These are phyloP conservation scores for Syrista parreyssii DNA, from an alignment of 2,888 invertebrate species.

Conservation along the genomic window DNA sequence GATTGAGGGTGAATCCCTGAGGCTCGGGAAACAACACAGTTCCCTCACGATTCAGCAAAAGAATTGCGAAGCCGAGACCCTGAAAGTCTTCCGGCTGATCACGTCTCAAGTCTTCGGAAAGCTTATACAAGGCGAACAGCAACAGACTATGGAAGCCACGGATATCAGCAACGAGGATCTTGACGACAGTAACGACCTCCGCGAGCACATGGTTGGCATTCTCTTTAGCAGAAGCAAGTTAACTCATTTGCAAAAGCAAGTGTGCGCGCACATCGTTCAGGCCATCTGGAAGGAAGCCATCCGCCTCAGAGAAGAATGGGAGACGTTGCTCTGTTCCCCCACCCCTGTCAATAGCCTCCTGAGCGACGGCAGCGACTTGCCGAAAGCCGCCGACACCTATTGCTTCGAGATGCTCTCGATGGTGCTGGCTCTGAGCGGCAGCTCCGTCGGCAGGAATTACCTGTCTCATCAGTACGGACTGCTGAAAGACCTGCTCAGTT, in stretches of 20 bases:
- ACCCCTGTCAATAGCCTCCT: slow-evolving; percentile 61
- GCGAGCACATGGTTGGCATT: slow-evolving; percentile 97
- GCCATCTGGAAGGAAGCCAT: slow-evolving; percentile 91
- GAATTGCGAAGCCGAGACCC: slow-evolving; percentile 90
- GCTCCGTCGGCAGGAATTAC: slow-evolving; percentile 89
- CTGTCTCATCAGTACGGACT: slow-evolving; percentile 90
- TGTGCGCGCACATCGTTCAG: slow-evolving; percentile 84
- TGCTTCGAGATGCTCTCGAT: slow-evolving; percentile 98
- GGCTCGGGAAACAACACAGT: slow-evolving; percentile 68
- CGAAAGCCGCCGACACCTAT: slow-evolving; percentile 83
- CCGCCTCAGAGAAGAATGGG: slow-evolving; percentile 92
- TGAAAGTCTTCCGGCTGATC: slow-evolving; percentile 90
- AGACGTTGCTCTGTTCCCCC: slow-evolving; percentile 72
- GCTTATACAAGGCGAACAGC: slow-evolving; percentile 78
- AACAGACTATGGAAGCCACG: slow-evolving; percentile 56
- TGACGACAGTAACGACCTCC: slow-evolving; percentile 76
- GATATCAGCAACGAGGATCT: slow-evolving; percentile 59
- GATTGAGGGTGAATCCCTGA: slow-evolving; percentile 70
- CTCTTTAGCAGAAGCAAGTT: slow-evolving; percentile 93
- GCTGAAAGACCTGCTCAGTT: slow-evolving; percentile 83
- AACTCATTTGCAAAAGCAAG: slow-evolving; percentile 93
- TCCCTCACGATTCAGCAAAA: slow-evolving; percentile 80
- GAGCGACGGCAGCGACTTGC: slow-evolving; percentile 66
- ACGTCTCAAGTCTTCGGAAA: slow-evolving; percentile 95
- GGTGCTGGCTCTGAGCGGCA: slow-evolving; percentile 93